These are phyloP conservation scores for Drosophila subpulchrella DNA, from an alignment of 1,140 invertebrate species.

Conservation along the genomic window DNA sequence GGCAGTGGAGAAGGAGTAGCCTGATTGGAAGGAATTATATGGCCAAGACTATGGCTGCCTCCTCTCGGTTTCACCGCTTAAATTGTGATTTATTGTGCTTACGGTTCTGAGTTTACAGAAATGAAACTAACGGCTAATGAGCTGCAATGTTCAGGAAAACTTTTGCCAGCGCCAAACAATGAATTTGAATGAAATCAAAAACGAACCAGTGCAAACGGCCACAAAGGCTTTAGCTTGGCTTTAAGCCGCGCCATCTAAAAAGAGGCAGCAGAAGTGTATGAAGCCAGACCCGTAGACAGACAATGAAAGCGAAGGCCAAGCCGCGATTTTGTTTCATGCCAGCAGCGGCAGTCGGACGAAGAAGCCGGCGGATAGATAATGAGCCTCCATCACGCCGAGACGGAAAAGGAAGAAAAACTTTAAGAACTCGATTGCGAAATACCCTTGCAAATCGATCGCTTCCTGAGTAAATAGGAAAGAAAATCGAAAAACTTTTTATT, in stretches of 20 bases:
- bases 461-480: too few relatives aligned
- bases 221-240: conserved; percentile 8
- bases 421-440: neutral
- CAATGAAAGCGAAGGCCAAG: conserved; percentile 46
- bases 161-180: conserved; percentile 22
- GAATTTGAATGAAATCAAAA: conserved; percentile 70
- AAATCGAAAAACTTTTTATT: too few relatives aligned
- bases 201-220: conserved; percentile 32
- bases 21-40: conserved; percentile 80
- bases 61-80: conserved; percentile 44
- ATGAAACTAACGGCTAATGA: conserved; percentile 75
- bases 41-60: conserved; percentile 35
- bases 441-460: neutral
- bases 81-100: conserved; percentile 77
- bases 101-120: conserved; percentile 44
- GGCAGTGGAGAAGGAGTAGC: conserved; percentile 22
- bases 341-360: neutral
- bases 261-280: conserved; percentile 2
- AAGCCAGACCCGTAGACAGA: conserved; percentile 5
- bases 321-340: conserved; percentile 39
- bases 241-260: conserved; percentile 8
- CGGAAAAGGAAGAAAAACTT: too few relatives aligned
- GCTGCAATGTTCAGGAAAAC: conserved; percentile 53
- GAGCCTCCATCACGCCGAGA: neutral
- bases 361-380: conserved; percentile 14